These are phyloP conservation scores for Crocidura indochinensis DNA, from an alignment of 2,797 vertebrate species.

Conservation along the genomic window DNA sequence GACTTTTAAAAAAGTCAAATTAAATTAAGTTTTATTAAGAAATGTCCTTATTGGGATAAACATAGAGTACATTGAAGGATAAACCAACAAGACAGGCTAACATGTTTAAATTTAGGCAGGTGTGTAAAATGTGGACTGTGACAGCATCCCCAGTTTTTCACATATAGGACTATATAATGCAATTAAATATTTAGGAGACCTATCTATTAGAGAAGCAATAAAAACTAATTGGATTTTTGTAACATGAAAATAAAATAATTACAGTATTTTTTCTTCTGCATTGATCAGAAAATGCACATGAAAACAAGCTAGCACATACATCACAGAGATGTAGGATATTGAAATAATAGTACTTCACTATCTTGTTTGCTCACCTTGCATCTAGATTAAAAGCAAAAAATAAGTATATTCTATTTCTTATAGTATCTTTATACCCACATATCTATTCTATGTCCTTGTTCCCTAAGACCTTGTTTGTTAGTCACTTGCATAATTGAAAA, in stretches of 20 bases:
- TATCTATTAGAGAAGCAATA: constrained; percentile 47
- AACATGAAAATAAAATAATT: constrained; percentile 33
- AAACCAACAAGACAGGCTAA: constrained; percentile 13
- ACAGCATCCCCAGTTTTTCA: background rate
- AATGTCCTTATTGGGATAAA: background rate
- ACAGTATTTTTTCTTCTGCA: background rate
- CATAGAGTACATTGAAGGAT: background rate
- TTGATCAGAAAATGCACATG: constrained; percentile 44
- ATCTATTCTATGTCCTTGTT: background rate
- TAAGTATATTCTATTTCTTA: constrained; percentile 27
- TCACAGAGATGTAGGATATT: background rate
- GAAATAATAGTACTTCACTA: constrained; percentile 21
- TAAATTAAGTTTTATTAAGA: constrained; percentile 56
- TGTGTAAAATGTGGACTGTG: background rate
- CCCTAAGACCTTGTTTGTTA: constrained; percentile 32
- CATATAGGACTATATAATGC: background rate
- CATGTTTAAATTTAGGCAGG: constrained; percentile 27
- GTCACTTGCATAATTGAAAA: constrained; percentile 60
- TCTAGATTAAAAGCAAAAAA: constrained; percentile 43
- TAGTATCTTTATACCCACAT: constrained; percentile 46
- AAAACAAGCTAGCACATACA: background rate
- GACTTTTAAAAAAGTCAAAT: constrained; percentile 15
- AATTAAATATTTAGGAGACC: background rate
- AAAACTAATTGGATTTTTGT: constrained; percentile 30
- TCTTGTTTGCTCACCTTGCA: constrained; percentile 21